Percentiles rank a stretch among this genome's conserved stretches.
Conservation (phyloP, 2,797 vertebrate species). For the Syndactyla subalaris region DNA sequence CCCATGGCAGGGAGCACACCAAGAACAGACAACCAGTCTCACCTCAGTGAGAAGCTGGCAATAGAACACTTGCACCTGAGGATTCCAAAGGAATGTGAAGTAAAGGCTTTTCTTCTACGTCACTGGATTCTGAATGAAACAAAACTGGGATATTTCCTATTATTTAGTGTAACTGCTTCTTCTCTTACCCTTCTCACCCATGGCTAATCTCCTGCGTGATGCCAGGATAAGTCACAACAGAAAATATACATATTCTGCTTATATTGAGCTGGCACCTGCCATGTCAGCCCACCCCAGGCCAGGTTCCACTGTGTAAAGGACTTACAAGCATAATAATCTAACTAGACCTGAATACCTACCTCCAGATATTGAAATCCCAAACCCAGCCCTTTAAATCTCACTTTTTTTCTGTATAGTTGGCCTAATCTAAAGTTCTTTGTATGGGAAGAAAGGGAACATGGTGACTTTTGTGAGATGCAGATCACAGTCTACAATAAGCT, state of each 20-base stretch:
- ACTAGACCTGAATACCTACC: neutral
- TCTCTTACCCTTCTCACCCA: neutral
- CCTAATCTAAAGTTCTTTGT: neutral
- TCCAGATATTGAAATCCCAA: neutral
- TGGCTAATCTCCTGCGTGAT: neutral
- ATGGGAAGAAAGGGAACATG: rapidly evolving
- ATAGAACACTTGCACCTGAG: neutral
- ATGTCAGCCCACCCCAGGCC: neutral
- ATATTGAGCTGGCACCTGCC: neutral
- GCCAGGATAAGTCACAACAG: neutral
- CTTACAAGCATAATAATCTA: rapidly evolving
- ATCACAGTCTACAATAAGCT: neutral
- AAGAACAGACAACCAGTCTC: neutral
- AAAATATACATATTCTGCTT: rapidly evolving
- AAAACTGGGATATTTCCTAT: neutral
- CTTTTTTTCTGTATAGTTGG: neutral
- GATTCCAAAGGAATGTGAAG: neutral
- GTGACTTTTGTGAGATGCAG: neutral
- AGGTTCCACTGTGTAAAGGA: neutral
- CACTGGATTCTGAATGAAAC: neutral
- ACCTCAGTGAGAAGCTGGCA: neutral
- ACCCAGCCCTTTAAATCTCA: neutral
- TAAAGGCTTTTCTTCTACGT: neutral
- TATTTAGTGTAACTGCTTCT: neutral
- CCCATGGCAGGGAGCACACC: neutral